Evolutionary conservation across 2,888 invertebrate genomes (phyloP).

Genomic region (Dorcus parallelipipedus): DNA sequence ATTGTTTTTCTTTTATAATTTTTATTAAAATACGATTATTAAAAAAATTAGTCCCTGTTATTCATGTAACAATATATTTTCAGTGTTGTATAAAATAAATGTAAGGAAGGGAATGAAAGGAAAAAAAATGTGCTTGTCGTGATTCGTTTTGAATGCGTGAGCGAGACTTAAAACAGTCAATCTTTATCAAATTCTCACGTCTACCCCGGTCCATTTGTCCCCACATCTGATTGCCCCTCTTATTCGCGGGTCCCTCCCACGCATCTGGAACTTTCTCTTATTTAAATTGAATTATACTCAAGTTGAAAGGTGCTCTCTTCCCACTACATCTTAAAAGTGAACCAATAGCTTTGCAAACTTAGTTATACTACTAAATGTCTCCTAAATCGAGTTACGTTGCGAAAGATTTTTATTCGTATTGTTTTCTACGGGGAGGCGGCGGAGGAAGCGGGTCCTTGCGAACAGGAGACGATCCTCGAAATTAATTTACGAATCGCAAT

Average conservation of each 20-base stretch:
- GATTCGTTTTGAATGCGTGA: no score
- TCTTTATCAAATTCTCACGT: constrained; percentile 48
- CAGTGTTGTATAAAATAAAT: no score
- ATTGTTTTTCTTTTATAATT: no score
- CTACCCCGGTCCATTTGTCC: constrained; percentile 44
- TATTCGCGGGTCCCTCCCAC: constrained; percentile 21
- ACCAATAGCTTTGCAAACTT: constrained; percentile 27
- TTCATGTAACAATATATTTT: no score
- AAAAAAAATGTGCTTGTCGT: no score
- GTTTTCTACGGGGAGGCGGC: background rate
- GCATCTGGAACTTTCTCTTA: constrained; percentile 46
- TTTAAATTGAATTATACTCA: constrained; percentile 51
- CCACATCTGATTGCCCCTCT: constrained; percentile 40
- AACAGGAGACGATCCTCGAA: background rate
- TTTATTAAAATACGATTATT: no score
- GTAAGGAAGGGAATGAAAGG: no score
- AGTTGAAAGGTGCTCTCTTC: constrained; percentile 41
- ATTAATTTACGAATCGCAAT: background rate
- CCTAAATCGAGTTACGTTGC: constrained; percentile 9
- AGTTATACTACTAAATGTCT: constrained; percentile 26
- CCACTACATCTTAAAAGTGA: constrained; percentile 22
- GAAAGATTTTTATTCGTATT: constrained; percentile 5
- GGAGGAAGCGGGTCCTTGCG: background rate
- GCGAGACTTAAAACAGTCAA: constrained; percentile 27
- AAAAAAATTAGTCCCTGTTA: no score